These are phyloP conservation scores for Drosophila cyrtoloma DNA, from an alignment of 2,888 invertebrate species.

Conservation along the genomic window DNA sequence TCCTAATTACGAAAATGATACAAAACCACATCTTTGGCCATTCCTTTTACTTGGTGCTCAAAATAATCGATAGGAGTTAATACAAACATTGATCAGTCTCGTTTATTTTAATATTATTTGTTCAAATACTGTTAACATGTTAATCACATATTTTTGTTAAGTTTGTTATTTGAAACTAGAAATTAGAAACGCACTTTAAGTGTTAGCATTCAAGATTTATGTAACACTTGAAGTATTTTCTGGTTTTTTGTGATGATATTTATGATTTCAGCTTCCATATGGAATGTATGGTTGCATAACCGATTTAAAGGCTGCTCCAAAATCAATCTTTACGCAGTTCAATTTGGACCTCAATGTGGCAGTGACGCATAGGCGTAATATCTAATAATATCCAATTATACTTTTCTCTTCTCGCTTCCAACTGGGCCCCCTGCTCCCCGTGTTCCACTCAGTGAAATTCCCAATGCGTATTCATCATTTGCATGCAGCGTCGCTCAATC, in stretches of 20 bases:
- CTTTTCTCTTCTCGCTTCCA: neutral
- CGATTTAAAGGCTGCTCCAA: neutral
- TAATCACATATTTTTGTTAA: neutral
- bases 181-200: neutral
- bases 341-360: neutral
- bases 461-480: conserved; percentile 37
- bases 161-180: neutral
- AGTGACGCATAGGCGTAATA: neutral
- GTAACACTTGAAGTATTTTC: neutral
- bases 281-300: neutral
- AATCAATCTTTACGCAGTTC: neutral
- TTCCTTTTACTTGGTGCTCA: neutral
- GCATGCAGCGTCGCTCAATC: conserved; percentile 12
- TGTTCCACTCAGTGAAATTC: neutral
- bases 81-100: neutral
- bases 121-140: neutral
- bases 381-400: neutral
- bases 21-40: neutral
- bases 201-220: neutral
- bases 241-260: neutral
- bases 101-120: neutral
- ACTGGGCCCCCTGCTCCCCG: neutral
- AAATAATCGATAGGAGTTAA: neutral
- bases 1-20: neutral
- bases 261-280: neutral